These are phyloP conservation scores for Syrphus vitripennis DNA, from an alignment of 2,888 invertebrate species.

Conservation along the genomic window DNA sequence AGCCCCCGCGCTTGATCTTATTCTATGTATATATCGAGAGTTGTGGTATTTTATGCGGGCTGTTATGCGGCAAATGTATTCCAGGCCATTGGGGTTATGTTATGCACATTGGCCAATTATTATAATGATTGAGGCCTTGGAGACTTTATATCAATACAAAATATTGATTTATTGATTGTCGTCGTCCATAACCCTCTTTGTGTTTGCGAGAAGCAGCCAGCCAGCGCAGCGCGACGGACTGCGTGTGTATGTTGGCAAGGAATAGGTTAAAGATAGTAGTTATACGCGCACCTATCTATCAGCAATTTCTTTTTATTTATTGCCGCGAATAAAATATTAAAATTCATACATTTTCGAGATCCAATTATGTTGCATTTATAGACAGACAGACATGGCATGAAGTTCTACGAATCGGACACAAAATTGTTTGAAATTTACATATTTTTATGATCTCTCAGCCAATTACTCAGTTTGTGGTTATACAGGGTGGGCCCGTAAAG, in stretches of 20 bases:
- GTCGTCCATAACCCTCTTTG: not conserved
- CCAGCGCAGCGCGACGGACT: constrained; percentile 12
- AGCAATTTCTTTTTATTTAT: constrained; percentile 49
- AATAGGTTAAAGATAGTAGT: not conserved
- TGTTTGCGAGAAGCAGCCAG: too few relatives aligned
- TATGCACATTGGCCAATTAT: constrained; percentile 73
- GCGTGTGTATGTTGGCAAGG: not conserved
- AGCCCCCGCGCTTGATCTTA: not conserved
- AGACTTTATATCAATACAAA: constrained; percentile 72
- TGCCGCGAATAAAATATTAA: constrained; percentile 52
- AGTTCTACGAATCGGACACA: constrained; percentile 52
- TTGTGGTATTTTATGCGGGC: constrained; percentile 8
- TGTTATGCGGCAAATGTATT: constrained; percentile 11
- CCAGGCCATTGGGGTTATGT: constrained; percentile 43
- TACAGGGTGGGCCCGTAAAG: not conserved
- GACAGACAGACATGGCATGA: constrained; percentile 28
- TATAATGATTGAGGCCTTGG: constrained; percentile 73
- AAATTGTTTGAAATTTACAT: constrained; percentile 51
- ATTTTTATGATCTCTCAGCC: constrained; percentile 48
- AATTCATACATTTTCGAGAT: constrained; percentile 46
- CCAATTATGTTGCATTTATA: constrained; percentile 63
- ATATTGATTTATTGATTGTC: constrained; percentile 74
- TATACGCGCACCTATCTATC: not conserved
- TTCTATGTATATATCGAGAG: not conserved
- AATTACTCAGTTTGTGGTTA: constrained; percentile 53